Percentiles rank a stretch among this genome's conserved stretches.
Conservation (phyloP, 2,797 vertebrate species). For the Carcharodon carcharias region DNA sequence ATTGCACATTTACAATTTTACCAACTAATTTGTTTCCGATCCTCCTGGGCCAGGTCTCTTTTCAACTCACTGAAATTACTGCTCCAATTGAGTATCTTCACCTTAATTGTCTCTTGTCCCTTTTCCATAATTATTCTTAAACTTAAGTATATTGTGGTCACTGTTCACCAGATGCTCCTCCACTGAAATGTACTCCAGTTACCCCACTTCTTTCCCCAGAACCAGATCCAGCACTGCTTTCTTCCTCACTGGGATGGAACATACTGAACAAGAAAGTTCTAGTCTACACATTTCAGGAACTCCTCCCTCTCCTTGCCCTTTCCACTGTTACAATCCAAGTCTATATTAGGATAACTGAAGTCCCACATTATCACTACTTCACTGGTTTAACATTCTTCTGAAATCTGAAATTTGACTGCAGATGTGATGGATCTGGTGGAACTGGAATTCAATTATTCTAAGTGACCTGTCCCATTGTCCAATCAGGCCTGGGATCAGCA, state of each 20-base stretch:
- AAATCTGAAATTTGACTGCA: not conserved
- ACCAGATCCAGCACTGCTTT: not conserved
- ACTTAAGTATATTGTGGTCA: not conserved
- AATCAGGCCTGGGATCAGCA: not conserved
- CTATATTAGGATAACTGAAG: not conserved
- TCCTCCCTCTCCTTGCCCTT: not conserved
- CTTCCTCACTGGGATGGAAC: not conserved
- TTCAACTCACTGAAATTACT: not conserved
- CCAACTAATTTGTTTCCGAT: not conserved
- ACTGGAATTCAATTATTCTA: not conserved
- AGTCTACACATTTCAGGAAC: not conserved
- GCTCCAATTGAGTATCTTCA: not conserved
- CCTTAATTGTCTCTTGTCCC: not conserved
- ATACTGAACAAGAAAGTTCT: not conserved
- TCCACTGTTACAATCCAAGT: not conserved
- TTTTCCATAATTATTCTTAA: not conserved
- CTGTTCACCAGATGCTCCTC: not conserved
- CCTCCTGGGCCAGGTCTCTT: not conserved
- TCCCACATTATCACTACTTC: not conserved
- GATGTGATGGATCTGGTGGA: not conserved
- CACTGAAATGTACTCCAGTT: not conserved
- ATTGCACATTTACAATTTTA: not conserved
- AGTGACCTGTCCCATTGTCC: not conserved
- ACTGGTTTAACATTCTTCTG: not conserved
- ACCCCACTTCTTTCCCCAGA: not conserved